Percentiles rank a stretch among this genome's conserved stretches.
Evolutionary conservation across 2,797 vertebrate genomes (phyloP).

Genomic region (Nyctalus aviator): DNA sequence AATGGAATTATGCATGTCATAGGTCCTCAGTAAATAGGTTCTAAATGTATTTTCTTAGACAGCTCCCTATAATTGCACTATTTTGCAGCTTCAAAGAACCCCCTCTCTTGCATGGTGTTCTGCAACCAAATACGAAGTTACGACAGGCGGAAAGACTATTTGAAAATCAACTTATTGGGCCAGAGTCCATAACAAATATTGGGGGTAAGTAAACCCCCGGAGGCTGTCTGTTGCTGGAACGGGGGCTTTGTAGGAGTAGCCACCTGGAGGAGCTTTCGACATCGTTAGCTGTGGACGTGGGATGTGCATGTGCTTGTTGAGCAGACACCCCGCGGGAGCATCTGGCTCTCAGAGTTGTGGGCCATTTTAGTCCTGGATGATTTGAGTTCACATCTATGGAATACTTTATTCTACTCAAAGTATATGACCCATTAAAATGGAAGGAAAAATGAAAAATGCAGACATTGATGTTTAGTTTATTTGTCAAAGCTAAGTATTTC

Average conservation of each 20-base stretch:
- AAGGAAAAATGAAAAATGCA: background rate
- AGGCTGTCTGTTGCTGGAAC: background rate
- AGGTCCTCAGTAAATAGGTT: background rate
- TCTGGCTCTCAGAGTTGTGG: background rate
- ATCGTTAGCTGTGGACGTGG: background rate
- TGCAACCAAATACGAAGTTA: conserved; percentile 94
- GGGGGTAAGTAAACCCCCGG: conserved; percentile 89
- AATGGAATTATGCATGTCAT: background rate
- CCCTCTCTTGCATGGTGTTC: conserved; percentile 91
- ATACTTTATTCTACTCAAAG: background rate
- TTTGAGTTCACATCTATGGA: background rate
- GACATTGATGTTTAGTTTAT: background rate
- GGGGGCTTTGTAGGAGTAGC: background rate
- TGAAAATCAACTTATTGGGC: conserved; percentile 93
- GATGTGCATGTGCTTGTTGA: background rate
- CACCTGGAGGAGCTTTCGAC: too few species aligned
- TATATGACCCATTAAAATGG: background rate
- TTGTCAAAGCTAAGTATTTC: background rate
- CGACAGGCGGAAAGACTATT: conserved; percentile 92
- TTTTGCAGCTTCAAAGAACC: conserved; percentile 93
- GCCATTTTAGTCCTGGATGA: background rate
- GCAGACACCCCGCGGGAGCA: background rate
- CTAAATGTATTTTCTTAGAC: conserved; percentile 33
- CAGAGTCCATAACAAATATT: conserved; percentile 94
- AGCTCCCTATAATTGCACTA: conserved; percentile 68